Conservation (phyloP, 1,140 invertebrate genomes). For the Forficula auricularia region DNA sequence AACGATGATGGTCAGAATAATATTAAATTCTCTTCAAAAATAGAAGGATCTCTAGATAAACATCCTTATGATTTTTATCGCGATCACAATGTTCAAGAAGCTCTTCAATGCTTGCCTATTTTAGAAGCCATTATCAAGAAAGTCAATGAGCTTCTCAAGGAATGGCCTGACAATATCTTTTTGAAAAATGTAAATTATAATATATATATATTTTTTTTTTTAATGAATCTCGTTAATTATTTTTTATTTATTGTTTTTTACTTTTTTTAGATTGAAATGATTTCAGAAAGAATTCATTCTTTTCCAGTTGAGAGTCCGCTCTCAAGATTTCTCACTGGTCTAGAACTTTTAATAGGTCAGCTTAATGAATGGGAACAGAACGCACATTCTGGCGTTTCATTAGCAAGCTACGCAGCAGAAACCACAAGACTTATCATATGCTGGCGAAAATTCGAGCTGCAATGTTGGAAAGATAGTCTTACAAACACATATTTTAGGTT, state of each 20-base stretch:
- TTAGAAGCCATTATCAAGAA: conserved; percentile 41
- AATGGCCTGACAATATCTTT: conserved; percentile 84
- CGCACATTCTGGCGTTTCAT: conserved; percentile 68
- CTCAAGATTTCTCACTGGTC: conserved; percentile 71
- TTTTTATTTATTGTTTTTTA: conserved; percentile 7
- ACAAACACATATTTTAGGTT: conserved; percentile 27
- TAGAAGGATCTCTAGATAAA: too few relatives aligned
- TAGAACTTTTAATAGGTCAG: conserved; percentile 73
- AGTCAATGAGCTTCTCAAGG: conserved; percentile 47
- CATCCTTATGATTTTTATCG: too few relatives aligned
- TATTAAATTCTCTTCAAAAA: too few relatives aligned
- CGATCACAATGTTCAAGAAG: too few relatives aligned
- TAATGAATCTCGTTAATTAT: too few relatives aligned
- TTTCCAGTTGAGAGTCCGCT: conserved; percentile 67
- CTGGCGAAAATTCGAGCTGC: conserved; percentile 84
- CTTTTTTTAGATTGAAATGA: conserved; percentile 36
- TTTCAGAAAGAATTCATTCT: conserved; percentile 55
- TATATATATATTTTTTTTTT: conserved; percentile 13
- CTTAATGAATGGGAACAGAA: conserved; percentile 82
- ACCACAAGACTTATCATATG: conserved; percentile 67
- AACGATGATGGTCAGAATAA: conserved; percentile 17
- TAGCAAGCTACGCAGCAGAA: conserved; percentile 46
- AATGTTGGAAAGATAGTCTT: conserved; percentile 65
- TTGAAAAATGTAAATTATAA: conserved; percentile 47
- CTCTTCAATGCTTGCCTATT: conserved; percentile 40